A percentile compares a stretch with the other conserved stretches of the same genome.
phyloP scores from a whole-genome alignment of 2,113 vertebrate species.

The Arvicanthis niloticus region DNA sequence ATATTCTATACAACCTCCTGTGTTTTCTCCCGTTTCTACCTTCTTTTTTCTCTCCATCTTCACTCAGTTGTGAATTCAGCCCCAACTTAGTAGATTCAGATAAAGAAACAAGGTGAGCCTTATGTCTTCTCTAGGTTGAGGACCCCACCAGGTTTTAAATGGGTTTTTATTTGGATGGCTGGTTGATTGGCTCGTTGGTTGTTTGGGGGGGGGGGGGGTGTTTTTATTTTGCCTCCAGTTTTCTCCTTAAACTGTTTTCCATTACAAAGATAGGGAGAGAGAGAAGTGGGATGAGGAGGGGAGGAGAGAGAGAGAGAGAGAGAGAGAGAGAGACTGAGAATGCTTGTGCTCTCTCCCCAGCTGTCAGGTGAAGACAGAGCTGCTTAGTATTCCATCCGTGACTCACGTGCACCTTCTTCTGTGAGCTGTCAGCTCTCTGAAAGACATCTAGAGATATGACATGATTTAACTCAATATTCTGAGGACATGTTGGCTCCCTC shows the following conservation, averaged over 20 bases:
- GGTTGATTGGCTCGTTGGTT: too few species aligned
- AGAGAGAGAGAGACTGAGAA: too few species aligned
- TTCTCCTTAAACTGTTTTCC: neutral
- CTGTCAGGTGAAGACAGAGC: slow-evolving; percentile 61
- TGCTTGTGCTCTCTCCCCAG: neutral
- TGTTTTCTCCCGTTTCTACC: neutral
- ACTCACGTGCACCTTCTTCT: slow-evolving; percentile 57
- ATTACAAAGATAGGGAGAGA: neutral
- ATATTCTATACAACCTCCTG: neutral
- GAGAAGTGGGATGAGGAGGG: too few species aligned
- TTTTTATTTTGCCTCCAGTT: neutral
- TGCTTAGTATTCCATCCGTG: slow-evolving; percentile 52
- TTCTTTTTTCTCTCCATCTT: neutral
- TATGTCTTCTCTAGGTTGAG: neutral
- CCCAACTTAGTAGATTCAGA: neutral
- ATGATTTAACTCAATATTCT: slow-evolving; percentile 38
- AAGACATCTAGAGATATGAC: slow-evolving; percentile 15
- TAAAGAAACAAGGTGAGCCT: neutral
- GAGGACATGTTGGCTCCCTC: neutral
- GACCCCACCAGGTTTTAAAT: neutral
- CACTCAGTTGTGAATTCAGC: neutral
- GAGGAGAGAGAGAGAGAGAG: neutral
- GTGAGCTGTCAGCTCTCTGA: slow-evolving; percentile 42
- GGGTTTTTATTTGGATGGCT: rapidly evolving
- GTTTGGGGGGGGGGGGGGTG: too few species aligned